A percentile compares a stretch with the other conserved stretches of the same genome.
Conservation (phyloP, 2,888 invertebrate species). For the Tortricodes alternella region DNA sequence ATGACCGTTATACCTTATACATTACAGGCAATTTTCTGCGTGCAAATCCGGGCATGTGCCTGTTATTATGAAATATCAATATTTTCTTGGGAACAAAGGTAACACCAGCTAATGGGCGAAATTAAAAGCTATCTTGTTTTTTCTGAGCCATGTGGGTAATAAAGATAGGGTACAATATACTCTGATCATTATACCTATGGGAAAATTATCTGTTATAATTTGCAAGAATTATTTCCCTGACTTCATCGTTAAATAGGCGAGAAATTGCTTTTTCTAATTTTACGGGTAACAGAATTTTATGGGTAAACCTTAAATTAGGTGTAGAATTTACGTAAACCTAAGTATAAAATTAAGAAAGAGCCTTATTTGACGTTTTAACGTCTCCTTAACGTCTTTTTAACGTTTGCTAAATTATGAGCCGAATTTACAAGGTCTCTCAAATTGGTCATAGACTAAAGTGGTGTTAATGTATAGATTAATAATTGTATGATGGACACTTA, state of each 20-base stretch:
- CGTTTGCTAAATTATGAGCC: no score
- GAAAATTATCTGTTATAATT: neutral
- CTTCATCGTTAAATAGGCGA: conserved; percentile 30
- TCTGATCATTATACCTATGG: neutral
- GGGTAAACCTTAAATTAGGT: neutral
- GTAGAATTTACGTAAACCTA: neutral
- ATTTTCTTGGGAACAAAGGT: conserved; percentile 35
- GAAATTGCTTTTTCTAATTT: conserved; percentile 32
- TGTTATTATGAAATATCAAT: conserved; percentile 33
- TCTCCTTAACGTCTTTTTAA: no score
- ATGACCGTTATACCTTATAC: conserved; percentile 31
- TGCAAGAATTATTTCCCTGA: conserved; percentile 13
- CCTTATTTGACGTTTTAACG: no score
- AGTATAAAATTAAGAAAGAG: no score
- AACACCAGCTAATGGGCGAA: conserved; percentile 19
- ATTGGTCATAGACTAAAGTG: no score
- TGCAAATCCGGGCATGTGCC: conserved; percentile 24
- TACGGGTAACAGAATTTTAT: conserved; percentile 15
- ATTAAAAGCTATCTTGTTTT: neutral
- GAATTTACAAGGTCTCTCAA: no score
- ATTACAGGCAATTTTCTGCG: conserved; percentile 35
- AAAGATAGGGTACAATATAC: no score
- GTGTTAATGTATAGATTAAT: no score
- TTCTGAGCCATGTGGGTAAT: neutral
- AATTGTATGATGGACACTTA: no score